These are phyloP conservation scores for Acleris holmiana DNA, from an alignment of 2,888 invertebrate species.

Conservation along the genomic window DNA sequence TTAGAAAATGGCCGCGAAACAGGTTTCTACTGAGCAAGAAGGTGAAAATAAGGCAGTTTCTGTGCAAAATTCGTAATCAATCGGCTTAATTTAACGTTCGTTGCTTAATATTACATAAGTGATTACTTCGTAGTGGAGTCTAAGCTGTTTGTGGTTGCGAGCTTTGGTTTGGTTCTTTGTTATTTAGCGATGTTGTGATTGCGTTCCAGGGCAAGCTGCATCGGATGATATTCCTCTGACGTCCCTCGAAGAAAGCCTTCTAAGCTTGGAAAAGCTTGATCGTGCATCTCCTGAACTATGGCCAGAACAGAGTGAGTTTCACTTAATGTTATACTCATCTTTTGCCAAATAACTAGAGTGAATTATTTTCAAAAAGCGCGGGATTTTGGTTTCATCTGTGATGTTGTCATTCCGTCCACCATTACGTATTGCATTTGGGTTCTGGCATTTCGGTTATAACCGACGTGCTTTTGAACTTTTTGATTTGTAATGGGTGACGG, in stretches of 20 bases:
- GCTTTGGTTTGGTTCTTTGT: slow-evolving; percentile 10
- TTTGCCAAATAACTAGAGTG: slow-evolving; percentile 4
- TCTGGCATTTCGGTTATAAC: slow-evolving; percentile 70
- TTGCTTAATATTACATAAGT: slow-evolving; percentile 15
- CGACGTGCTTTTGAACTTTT: slow-evolving; percentile 66
- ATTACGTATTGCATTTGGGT: slow-evolving; percentile 51
- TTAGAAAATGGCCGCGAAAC: slow-evolving; percentile 87
- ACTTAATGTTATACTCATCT: not conserved
- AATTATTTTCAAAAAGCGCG: slow-evolving; percentile 74
- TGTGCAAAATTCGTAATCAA: slow-evolving; percentile 1
- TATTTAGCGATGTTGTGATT: slow-evolving; percentile 31
- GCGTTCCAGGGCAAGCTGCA: slow-evolving; percentile 68
- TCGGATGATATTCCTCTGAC: slow-evolving; percentile 80
- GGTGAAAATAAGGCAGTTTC: slow-evolving; percentile 69
- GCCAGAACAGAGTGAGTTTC: slow-evolving; percentile 95
- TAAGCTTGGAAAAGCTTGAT: slow-evolving; percentile 96
- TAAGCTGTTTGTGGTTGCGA: not conserved
- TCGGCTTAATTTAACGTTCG: slow-evolving; percentile 3
- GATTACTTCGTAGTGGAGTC: not conserved
- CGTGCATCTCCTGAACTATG: slow-evolving; percentile 97
- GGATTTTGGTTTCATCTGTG: slow-evolving; percentile 58
- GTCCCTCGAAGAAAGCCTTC: slow-evolving; percentile 88
- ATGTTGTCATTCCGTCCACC: slow-evolving; percentile 71
- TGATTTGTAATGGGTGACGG: slow-evolving; percentile 64
- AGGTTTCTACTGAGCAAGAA: slow-evolving; percentile 85